Percentiles rank a stretch among this genome's conserved stretches.
Evolutionary conservation across 2,888 invertebrate genomes (phyloP).

Genomic region (Venusia cambrica): DNA sequence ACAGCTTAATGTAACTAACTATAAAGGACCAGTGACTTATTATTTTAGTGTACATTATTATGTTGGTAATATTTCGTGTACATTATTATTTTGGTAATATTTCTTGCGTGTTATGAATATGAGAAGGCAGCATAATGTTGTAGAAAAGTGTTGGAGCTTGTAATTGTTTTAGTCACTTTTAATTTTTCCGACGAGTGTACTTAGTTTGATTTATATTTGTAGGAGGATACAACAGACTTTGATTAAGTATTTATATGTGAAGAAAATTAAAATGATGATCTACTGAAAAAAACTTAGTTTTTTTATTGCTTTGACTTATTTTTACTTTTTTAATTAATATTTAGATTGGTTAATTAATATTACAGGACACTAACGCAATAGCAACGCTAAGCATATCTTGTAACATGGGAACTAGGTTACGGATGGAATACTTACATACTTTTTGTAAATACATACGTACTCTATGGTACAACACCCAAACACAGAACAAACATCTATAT

Average conservation of each 20-base stretch:
- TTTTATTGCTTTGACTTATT: conserved; percentile 41
- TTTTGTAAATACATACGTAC: too few relatives aligned
- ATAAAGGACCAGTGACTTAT: conserved; percentile 46
- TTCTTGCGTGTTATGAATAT: conserved; percentile 11
- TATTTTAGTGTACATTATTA: conserved; percentile 23
- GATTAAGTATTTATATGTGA: conserved; percentile 77
- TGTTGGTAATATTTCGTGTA: conserved; percentile 28
- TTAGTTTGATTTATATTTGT: conserved; percentile 58
- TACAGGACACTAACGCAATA: too few relatives aligned
- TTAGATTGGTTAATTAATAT: too few relatives aligned
- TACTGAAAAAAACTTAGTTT: conserved; percentile 51
- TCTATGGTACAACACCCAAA: too few relatives aligned
- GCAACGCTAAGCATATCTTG: too few relatives aligned
- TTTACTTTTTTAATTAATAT: too few relatives aligned
- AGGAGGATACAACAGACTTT: conserved; percentile 52
- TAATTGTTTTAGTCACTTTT: conserved; percentile 62
- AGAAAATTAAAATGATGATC: conserved; percentile 68
- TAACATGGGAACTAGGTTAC: too few relatives aligned
- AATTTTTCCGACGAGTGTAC: conserved; percentile 55
- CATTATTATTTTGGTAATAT: conserved; percentile 29
- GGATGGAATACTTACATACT: too few relatives aligned
- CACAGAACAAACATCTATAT: too few relatives aligned
- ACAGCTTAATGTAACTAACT: conserved; percentile 48
- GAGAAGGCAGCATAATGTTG: background rate
- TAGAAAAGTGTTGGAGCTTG: conserved; percentile 10